A percentile compares a stretch with the other conserved stretches of the same genome.
Evolutionary conservation across 2,113 vertebrate genomes (phyloP).

Genomic region (Microcebus griseorufus): DNA sequence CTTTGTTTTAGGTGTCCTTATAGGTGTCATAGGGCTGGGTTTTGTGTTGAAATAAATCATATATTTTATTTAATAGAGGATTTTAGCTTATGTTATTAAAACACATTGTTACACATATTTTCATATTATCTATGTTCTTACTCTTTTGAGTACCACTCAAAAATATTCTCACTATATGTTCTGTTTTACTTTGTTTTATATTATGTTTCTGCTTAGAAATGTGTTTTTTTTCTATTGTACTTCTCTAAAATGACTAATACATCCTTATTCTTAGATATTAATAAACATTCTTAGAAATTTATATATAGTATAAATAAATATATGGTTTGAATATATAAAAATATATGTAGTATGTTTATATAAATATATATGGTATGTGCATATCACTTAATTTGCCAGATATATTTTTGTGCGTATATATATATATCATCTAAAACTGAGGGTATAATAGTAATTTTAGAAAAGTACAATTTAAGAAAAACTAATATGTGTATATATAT

Average conservation of each 20-base stretch:
- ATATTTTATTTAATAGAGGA: neutral
- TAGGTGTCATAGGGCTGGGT: neutral
- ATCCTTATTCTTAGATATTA: neutral
- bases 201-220: neutral
- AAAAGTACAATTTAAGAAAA: neutral
- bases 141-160: neutral
- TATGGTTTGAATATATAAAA: neutral
- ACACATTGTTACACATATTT: neutral
- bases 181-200: neutral
- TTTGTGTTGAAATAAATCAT: neutral
- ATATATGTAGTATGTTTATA: neutral
- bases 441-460: neutral
- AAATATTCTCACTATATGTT: neutral
- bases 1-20: neutral
- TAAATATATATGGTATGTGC: no score
- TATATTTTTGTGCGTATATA: no score
- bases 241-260: neutral
- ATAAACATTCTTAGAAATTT: no score
- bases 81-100: neutral
- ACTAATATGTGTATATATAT: neutral
- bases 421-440: neutral
- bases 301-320: neutral
- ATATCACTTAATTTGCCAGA: no score
- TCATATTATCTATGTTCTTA: neutral
- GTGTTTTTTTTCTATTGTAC: neutral